These are phyloP conservation scores for Hyalella azteca DNA, from an alignment of 2,888 invertebrate genomes.

Conservation along the genomic window DNA sequence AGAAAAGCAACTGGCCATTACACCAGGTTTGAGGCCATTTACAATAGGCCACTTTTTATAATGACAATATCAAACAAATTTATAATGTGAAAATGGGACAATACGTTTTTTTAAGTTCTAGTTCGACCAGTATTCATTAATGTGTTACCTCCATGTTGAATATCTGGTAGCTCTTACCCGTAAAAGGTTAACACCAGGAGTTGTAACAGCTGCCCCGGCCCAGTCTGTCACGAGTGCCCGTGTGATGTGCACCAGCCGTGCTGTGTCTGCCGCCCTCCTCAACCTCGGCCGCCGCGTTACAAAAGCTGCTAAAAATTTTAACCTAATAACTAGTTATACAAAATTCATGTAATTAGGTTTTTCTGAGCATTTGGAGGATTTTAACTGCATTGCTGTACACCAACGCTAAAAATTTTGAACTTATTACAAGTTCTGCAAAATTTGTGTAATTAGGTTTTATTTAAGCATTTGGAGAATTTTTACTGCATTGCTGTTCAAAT, in stretches of 20 bases:
- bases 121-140: background rate
- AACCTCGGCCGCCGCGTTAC: background rate
- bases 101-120: background rate
- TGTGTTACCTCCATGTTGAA: background rate
- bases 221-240: background rate
- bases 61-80: background rate
- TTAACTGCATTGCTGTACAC: background rate
- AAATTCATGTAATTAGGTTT: background rate
- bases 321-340: background rate
- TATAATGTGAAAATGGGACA: background rate
- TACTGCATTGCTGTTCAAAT: no score
- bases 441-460: background rate
- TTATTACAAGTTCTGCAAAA: background rate
- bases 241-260: background rate
- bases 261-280: background rate
- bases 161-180: background rate
- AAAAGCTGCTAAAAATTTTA: background rate
- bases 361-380: no score
- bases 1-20: no score
- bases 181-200: background rate
- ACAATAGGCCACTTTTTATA: no score
- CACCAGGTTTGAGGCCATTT: no score
- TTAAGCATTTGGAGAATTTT: no score
- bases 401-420: background rate
- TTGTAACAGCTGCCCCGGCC: background rate